These are phyloP conservation scores for Acleris laterana DNA, from an alignment of 2,888 invertebrate genomes.

Conservation along the genomic window DNA sequence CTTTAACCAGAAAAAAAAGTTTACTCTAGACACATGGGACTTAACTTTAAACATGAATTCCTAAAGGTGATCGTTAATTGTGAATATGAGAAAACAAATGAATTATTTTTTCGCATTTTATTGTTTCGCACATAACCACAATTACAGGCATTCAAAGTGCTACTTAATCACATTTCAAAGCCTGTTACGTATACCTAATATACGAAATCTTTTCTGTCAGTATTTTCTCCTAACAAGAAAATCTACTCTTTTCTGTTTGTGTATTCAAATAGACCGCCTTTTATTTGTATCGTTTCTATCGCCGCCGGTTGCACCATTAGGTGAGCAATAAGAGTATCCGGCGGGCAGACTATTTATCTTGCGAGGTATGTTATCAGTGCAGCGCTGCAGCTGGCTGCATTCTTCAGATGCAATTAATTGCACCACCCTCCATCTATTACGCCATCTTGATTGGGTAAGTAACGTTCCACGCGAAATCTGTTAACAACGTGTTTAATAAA, in stretches of 20 bases:
- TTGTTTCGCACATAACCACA: no score
- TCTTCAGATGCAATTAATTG: slow-evolving; percentile 73
- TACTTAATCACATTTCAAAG: no score
- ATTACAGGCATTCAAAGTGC: no score
- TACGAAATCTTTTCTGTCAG: no score
- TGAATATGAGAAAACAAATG: no score
- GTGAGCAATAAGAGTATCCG: slow-evolving; percentile 34
- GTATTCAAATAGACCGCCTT: slow-evolving; percentile 27
- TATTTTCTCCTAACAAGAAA: no score
- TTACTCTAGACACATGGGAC: no score
- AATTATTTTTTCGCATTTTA: no score
- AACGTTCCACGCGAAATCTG: slow-evolving; percentile 48
- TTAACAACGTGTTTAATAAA: slow-evolving; percentile 43
- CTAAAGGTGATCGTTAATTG: no score
- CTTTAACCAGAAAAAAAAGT: no score
- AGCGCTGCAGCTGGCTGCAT: slow-evolving; percentile 68
- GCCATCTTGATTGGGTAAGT: slow-evolving; percentile 65
- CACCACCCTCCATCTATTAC: slow-evolving; percentile 66
- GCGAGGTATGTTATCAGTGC: slow-evolving; percentile 64
- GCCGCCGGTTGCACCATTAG: slow-evolving; percentile 29
- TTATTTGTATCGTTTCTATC: slow-evolving; percentile 32
- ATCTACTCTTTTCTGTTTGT: neutral
- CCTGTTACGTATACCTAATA: no score
- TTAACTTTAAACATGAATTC: no score
- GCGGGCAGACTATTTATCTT: slow-evolving; percentile 57